Percentiles rank a stretch among this genome's conserved stretches.
Conservation (phyloP, 2,888 invertebrate genomes). For the Cosmia pyralina region DNA sequence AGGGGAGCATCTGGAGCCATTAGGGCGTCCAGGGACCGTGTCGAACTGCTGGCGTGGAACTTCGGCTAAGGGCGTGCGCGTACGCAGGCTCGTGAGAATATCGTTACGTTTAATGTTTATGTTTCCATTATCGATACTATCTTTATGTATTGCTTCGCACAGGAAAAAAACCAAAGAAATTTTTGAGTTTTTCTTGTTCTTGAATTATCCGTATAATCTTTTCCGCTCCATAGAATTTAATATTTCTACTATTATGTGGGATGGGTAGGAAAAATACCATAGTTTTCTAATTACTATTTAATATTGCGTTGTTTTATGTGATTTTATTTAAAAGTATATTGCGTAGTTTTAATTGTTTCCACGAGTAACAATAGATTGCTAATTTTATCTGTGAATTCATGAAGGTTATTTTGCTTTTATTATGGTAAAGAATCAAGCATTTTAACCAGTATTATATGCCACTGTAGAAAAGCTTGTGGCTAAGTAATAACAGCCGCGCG, state of each 20-base stretch:
- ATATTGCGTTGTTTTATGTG: constrained; percentile 1
- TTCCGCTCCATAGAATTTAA: constrained; percentile 9
- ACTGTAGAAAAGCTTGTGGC: too few species aligned
- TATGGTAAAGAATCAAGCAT: background rate
- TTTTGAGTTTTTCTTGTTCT: constrained; percentile 22
- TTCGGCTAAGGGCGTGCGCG: constrained; percentile 65
- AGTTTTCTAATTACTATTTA: constrained; percentile 4
- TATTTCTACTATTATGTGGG: constrained; percentile 3
- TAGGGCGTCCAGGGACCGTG: constrained; percentile 83
- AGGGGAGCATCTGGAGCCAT: constrained; percentile 71
- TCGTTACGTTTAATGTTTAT: constrained; percentile 54
- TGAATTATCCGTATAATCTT: constrained; percentile 23
- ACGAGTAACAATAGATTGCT: background rate
- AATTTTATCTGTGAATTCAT: constrained; percentile 14
- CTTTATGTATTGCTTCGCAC: constrained; percentile 36
- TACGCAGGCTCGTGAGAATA: constrained; percentile 66
- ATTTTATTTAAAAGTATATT: background rate
- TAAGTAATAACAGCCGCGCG: too few species aligned
- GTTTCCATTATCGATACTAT: constrained; percentile 51
- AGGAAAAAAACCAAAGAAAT: constrained; percentile 22
- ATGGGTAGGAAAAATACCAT: constrained; percentile 3
- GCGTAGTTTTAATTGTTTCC: constrained; percentile 7
- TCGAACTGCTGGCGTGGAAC: constrained; percentile 79
- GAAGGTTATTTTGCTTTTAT: constrained; percentile 14
- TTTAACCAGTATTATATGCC: background rate